Evolutionary conservation across 2,113 vertebrate species (phyloP).

Genomic region (Pomatostomus ruficeps): DNA sequence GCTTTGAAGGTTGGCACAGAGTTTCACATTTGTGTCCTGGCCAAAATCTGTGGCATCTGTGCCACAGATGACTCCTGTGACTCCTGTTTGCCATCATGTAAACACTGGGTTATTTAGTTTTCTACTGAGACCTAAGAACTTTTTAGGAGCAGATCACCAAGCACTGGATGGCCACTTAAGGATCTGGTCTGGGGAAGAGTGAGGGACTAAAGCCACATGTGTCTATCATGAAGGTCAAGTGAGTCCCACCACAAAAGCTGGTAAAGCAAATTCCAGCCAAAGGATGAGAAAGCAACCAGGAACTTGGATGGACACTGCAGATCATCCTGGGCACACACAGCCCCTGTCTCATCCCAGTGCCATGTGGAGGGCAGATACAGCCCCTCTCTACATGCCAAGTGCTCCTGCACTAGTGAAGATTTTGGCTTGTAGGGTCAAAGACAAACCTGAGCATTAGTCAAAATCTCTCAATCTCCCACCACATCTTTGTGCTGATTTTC

Average conservation of each 20-base stretch:
- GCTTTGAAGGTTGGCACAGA: neutral
- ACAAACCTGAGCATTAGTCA: neutral
- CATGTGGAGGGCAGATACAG: rapidly evolving
- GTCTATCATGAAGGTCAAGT: neutral
- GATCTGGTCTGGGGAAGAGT: neutral
- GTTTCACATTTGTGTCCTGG: neutral
- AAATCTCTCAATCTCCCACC: neutral
- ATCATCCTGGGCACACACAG: neutral
- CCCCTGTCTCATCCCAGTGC: neutral
- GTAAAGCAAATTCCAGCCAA: neutral
- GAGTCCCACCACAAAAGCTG: neutral
- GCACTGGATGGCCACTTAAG: neutral
- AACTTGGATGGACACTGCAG: neutral
- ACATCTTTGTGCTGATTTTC: neutral
- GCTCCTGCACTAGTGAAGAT: neutral
- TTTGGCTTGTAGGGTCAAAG: neutral
- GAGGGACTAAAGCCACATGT: rapidly evolving
- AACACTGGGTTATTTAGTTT: neutral
- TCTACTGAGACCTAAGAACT: neutral
- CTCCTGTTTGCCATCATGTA: neutral
- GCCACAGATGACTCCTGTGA: too few species aligned
- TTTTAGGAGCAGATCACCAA: neutral
- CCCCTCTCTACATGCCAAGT: neutral
- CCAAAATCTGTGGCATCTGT: neutral
- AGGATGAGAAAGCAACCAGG: neutral